These are phyloP conservation scores for Ophioninae sp. DNA, from an alignment of 2,888 invertebrate species.

Conservation along the genomic window DNA sequence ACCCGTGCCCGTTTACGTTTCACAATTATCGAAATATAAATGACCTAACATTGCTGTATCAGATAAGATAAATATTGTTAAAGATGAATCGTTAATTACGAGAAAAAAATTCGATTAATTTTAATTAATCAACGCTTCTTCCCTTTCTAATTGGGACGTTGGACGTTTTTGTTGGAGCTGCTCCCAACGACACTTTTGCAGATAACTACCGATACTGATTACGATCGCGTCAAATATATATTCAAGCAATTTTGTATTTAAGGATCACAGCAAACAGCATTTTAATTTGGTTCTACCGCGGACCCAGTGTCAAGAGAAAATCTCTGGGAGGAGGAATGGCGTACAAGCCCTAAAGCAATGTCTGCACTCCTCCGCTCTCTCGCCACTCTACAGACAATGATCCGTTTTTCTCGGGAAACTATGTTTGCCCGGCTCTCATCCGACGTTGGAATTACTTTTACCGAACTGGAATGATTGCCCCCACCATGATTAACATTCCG, in stretches of 20 bases:
- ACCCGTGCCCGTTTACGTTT: neutral
- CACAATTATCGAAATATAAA: neutral
- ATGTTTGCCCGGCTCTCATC: conserved; percentile 49
- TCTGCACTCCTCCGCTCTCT: neutral
- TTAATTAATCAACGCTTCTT: neutral
- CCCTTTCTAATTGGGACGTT: neutral
- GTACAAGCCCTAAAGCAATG: conserved; percentile 28
- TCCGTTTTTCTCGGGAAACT: conserved; percentile 43
- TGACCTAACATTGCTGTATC: neutral
- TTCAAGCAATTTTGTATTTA: conserved; percentile 22
- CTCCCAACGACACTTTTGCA: neutral
- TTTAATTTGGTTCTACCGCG: conserved; percentile 37
- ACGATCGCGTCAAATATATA: neutral
- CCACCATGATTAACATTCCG: neutral
- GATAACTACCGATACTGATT: neutral
- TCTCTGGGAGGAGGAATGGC: conserved; percentile 30
- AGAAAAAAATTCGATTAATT: neutral
- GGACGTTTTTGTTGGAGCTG: neutral
- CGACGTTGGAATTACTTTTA: conserved; percentile 52
- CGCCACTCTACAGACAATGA: conserved; percentile 32
- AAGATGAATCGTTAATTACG: neutral
- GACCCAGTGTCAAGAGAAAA: conserved; percentile 23
- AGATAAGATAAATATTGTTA: neutral
- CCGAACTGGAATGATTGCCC: conserved; percentile 13
- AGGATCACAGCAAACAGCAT: conserved; percentile 52